A percentile compares a stretch with the other conserved stretches of the same genome.
These are phyloP conservation scores for Philopotamus ludificatus DNA, from an alignment of 1,140 invertebrate species.

Conservation along the genomic window DNA sequence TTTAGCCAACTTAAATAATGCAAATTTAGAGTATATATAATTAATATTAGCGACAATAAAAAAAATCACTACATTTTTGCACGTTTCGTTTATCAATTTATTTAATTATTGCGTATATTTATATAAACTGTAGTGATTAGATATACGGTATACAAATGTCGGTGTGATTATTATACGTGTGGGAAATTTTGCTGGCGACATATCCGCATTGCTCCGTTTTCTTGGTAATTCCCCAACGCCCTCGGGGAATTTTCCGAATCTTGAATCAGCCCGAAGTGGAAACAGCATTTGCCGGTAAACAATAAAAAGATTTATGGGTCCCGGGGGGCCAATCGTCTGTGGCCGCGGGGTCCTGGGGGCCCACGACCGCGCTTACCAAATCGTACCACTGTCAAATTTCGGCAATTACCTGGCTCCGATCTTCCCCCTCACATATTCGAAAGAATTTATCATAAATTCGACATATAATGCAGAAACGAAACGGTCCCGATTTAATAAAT, in stretches of 20 bases:
- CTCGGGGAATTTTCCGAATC: background rate
- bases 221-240: background rate
- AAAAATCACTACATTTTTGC: too few species aligned
- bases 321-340: conserved; percentile 16
- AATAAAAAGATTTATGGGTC: conserved; percentile 15
- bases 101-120: background rate
- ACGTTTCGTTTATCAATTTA: too few species aligned
- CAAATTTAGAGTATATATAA: too few species aligned
- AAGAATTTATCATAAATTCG: too few species aligned
- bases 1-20: too few species aligned
- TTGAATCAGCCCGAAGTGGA: background rate
- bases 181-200: background rate
- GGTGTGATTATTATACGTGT: background rate
- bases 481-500: too few species aligned
- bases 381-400: background rate
- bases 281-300: background rate
- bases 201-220: background rate
- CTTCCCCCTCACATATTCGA: too few species aligned
- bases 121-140: background rate
- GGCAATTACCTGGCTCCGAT: conserved; percentile 22
- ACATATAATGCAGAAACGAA: too few species aligned
- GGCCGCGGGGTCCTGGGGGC: conserved; percentile 3
- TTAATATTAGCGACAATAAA: too few species aligned
- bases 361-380: background rate
- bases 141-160: too few species aligned